A percentile compares a stretch with the other conserved stretches of the same genome.
These are phyloP conservation scores for Sylvilagus floridanus DNA, from an alignment of 2,797 vertebrate species.

Conservation along the genomic window DNA sequence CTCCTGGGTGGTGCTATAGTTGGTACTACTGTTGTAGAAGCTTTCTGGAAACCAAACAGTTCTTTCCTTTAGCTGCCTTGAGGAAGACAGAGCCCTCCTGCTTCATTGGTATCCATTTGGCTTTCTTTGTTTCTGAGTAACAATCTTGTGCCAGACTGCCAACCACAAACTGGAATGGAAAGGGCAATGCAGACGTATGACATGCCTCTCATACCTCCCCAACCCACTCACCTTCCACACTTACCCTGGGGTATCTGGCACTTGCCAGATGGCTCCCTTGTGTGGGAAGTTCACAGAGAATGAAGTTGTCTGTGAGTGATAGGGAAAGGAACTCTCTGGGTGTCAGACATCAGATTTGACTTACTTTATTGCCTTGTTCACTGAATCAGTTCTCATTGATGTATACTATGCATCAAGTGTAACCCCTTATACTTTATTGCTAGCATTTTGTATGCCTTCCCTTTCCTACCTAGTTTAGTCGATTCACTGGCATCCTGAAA, in stretches of 20 bases:
- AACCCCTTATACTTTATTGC: constrained; percentile 46
- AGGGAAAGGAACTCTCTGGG: neutral
- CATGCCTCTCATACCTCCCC: constrained; percentile 35
- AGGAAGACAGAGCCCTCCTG: neutral
- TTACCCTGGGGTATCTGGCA: constrained; percentile 2
- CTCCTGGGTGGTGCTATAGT: neutral
- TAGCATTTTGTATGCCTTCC: constrained; percentile 47
- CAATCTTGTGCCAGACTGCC: neutral
- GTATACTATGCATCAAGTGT: neutral
- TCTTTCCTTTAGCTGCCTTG: constrained; percentile 1
- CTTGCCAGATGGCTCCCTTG: constrained; percentile 38
- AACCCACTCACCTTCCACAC: constrained; percentile 10
- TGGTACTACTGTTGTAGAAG: neutral
- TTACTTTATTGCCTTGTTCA: constrained; percentile 51
- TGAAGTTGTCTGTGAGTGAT: constrained; percentile 36
- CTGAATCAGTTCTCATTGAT: constrained; percentile 39
- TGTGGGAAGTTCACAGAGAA: neutral
- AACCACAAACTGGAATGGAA: constrained; percentile 7
- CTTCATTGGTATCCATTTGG: neutral
- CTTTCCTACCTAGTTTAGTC: constrained; percentile 34
- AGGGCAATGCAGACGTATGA: neutral
- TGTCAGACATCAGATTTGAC: constrained; percentile 29
- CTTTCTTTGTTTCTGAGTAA: constrained; percentile 51
- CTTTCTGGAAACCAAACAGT: constrained; percentile 52
- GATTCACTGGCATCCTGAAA: constrained; percentile 60